Base-by-base conservation (phyloP, 2,113 vertebrate genomes). In the Epinephelus moara region DNA sequence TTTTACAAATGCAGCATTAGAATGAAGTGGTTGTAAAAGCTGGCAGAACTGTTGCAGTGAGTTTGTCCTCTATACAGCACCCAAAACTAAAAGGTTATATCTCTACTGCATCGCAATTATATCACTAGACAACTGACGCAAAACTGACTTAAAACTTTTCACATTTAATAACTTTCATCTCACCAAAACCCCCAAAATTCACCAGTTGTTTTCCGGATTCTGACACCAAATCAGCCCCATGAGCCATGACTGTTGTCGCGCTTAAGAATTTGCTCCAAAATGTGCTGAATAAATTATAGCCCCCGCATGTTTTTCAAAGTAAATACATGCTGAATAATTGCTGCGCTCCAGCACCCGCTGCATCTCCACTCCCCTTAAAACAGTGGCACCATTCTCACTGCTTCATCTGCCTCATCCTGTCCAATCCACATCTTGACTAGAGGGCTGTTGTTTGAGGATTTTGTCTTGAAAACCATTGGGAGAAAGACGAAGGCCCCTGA, bases 241-340 rank as follows among this genome's bases (percentile, higher is more conserved):
- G 68, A 86, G 52, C 74, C 70, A 73, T 12, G 71, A 33, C 78
- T 77, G 70, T 57, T 62, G 59, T 61, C 2, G 5, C n/a, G 13
- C 80, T 64, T 18, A 85, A 84, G 53, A 70, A 84, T 85, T 69
- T 12, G 30, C 78, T 81, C 63, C 33, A 61, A 49, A 81, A 69
- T 78, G 57, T 42, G 76, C 64, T 92, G 86, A 91, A 92, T 91
- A 83, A 85, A 91, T 89, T 25, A 88, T 84, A 37, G 53, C 72
- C 71, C 53, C 56, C 3, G 47, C 79, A 56, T 81, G 78, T 70
- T 88, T 92, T 90, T 90, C 82, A 90, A 86, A 89, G 86, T 70
- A 90, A 87, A 92, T 80, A 87, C 83, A 88, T 70, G 79, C 64
- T 85, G 50, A 92, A 89, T 92, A 88, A 92, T 90, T 88, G 72